A percentile compares a stretch with the other conserved stretches of the same genome.
Conservation (phyloP, 2,797 vertebrate species). For the Melanogrammus aeglefinus region DNA sequence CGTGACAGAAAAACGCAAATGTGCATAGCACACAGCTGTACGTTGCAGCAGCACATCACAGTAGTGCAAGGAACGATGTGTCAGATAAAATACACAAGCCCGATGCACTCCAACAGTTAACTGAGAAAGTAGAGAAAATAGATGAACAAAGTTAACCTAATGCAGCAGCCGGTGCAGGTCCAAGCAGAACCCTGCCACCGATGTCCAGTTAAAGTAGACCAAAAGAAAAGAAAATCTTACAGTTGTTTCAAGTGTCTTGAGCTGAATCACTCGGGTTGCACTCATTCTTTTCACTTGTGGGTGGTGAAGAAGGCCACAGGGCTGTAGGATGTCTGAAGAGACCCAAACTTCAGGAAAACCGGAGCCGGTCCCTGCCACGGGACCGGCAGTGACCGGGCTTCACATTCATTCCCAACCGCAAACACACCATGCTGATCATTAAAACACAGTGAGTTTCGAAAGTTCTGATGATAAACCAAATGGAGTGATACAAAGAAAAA, state of each 20-base stretch:
- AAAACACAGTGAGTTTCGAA: background rate
- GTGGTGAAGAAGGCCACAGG: slow-evolving; percentile 33
- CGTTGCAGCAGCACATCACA: background rate
- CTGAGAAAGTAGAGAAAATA: slow-evolving; percentile 22
- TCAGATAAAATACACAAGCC: background rate
- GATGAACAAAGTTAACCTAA: background rate
- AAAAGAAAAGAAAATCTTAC: background rate
- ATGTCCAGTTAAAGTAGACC: background rate
- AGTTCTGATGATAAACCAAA: background rate
- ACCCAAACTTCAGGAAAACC: slow-evolving; percentile 21
- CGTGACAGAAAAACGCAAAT: background rate
- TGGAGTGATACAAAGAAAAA: background rate
- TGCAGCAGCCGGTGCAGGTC: slow-evolving; percentile 1
- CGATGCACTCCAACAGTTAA: slow-evolving; percentile 15
- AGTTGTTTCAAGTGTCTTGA: slow-evolving; percentile 28
- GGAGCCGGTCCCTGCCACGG: slow-evolving; percentile 22
- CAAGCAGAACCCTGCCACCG: background rate
- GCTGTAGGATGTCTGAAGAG: slow-evolving; percentile 29
- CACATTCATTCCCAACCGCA: slow-evolving; percentile 19
- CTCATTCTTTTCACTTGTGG: slow-evolving; percentile 36
- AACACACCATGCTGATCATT: background rate
- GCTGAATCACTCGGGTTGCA: background rate
- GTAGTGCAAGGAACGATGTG: background rate
- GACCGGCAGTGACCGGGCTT: slow-evolving; percentile 30
- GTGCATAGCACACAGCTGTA: slow-evolving; percentile 14